Percentiles rank a stretch among this genome's conserved stretches.
These are phyloP conservation scores for Sinopyrophorus schimmeli DNA, from an alignment of 2,888 invertebrate species.

Conservation along the genomic window DNA sequence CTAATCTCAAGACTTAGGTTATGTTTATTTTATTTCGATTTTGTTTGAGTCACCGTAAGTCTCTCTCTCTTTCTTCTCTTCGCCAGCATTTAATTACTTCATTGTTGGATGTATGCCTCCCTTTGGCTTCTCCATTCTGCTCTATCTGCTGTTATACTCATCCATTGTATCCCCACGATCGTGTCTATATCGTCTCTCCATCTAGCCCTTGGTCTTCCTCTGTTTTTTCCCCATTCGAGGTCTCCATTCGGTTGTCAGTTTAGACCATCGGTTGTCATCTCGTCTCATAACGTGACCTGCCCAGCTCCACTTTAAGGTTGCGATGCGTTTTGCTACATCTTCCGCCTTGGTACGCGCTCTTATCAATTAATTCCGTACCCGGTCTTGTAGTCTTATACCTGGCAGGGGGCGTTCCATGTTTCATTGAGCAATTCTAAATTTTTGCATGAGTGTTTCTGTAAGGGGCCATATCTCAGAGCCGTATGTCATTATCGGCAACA, in stretches of 20 bases:
- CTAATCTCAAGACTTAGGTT: too few relatives aligned
- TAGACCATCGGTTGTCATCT: not conserved
- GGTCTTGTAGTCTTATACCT: slow-evolving; percentile 1
- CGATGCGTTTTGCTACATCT: not conserved
- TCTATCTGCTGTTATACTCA: slow-evolving; percentile 1
- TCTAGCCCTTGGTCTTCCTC: not conserved
- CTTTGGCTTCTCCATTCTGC: not conserved
- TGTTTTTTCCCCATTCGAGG: not conserved
- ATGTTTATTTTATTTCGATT: too few relatives aligned
- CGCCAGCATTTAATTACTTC: not conserved
- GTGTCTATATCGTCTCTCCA: not conserved
- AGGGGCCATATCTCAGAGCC: not conserved
- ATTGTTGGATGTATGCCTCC: slow-evolving; percentile 1
- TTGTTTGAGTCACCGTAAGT: too few relatives aligned
- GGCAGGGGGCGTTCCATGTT: not conserved
- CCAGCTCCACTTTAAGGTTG: slow-evolving; percentile 2
- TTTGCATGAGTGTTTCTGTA: not conserved
- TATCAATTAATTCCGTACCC: not conserved
- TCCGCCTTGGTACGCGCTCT: not conserved
- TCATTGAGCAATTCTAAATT: not conserved
- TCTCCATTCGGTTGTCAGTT: not conserved
- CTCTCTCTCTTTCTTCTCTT: not conserved
- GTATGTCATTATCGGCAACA: not conserved
- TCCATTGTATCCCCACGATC: not conserved
- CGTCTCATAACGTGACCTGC: not conserved